phyloP scores from a whole-genome alignment of 2,797 vertebrate species.

The Premnoplex brunnescens region DNA sequence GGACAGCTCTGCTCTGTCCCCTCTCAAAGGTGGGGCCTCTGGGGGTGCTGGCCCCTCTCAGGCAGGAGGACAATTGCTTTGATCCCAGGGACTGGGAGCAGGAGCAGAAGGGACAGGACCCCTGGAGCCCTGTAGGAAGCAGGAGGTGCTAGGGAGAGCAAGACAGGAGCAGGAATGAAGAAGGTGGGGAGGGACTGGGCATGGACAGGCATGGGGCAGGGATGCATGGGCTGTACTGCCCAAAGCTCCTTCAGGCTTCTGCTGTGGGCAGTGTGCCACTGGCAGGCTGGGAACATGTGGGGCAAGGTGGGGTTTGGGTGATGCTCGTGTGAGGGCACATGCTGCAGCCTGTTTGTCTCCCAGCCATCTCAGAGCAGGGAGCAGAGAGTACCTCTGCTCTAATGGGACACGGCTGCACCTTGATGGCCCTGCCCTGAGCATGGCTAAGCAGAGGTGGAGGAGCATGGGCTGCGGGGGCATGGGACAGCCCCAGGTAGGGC shows the following conservation, averaged over 20 bases:
- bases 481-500: neutral
- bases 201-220: neutral
- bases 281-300: accelerated
- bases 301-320: neutral
- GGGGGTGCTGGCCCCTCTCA: neutral
- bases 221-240: neutral
- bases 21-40: accelerated
- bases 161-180: neutral
- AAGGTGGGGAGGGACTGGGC: neutral
- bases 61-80: neutral
- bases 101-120: neutral
- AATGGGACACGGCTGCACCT: neutral
- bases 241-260: neutral
- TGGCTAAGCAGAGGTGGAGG: neutral
- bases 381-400: neutral
- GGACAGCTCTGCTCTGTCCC: neutral
- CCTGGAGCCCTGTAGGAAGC: neutral
- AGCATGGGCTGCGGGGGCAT: neutral
- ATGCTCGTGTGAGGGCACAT: accelerated
- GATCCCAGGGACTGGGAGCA: neutral
- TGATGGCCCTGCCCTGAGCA: accelerated
- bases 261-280: neutral
- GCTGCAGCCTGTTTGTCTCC: neutral
- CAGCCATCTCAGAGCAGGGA: neutral
- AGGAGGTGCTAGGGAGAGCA: neutral